Conservation (phyloP, 2,113 vertebrate species). For the Leuciscus idus region DNA sequence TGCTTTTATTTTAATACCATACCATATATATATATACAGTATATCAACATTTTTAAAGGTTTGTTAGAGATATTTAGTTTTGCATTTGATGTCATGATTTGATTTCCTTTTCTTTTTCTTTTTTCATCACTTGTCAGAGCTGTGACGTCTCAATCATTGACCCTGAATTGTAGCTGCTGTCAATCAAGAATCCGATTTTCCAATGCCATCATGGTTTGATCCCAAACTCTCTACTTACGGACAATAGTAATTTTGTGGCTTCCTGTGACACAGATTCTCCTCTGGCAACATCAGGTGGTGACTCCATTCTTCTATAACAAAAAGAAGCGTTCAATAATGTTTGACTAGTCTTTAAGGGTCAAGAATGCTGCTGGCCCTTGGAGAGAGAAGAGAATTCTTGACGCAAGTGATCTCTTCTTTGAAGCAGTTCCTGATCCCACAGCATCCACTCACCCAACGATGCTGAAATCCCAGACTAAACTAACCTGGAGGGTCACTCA, state of each 20-base stretch:
- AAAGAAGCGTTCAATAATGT: slow-evolving; percentile 75
- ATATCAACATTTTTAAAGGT: background rate
- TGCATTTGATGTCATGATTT: background rate
- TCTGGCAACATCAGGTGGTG: slow-evolving; percentile 75
- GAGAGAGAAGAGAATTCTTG: slow-evolving; percentile 75
- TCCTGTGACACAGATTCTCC: slow-evolving; percentile 64
- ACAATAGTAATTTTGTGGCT: slow-evolving; percentile 68
- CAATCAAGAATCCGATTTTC: slow-evolving; percentile 39
- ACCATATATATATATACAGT: too few species aligned
- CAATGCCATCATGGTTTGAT: slow-evolving; percentile 21
- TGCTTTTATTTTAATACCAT: background rate
- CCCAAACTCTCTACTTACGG: slow-evolving; percentile 48
- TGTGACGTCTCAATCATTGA: slow-evolving; percentile 72
- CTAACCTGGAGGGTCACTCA: slow-evolving; percentile 83
- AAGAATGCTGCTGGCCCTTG: slow-evolving; percentile 78
- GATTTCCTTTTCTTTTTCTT: background rate
- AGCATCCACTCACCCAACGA: slow-evolving; percentile 67
- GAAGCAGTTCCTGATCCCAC: slow-evolving; percentile 65
- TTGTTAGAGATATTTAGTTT: background rate
- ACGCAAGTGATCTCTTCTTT: slow-evolving; percentile 72
- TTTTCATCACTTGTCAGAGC: slow-evolving; percentile 48
- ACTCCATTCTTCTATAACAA: slow-evolving; percentile 71
- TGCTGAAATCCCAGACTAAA: slow-evolving; percentile 75
- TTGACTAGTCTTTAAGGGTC: slow-evolving; percentile 78
- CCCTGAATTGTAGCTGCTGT: slow-evolving; percentile 41